phyloP scores from a whole-genome alignment of 2,888 invertebrate species.

The Ernsta delagoae region DNA sequence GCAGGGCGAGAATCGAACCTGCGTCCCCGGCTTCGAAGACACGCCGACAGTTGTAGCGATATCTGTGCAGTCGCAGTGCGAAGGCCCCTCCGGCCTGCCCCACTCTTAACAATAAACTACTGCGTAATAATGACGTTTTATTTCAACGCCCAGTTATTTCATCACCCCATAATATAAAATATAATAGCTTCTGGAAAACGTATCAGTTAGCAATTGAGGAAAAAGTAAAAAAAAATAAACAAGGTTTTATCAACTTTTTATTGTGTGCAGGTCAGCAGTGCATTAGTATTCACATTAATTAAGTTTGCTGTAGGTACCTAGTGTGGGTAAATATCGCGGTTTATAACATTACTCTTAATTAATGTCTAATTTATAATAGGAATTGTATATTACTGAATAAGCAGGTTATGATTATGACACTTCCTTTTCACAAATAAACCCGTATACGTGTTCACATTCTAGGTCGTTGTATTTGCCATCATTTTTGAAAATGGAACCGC shows the following conservation, averaged over 20 bases:
- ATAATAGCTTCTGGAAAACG: no score
- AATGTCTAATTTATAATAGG: no score
- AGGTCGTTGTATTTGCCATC: slow-evolving; percentile 63
- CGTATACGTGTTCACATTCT: neutral
- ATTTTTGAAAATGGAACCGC: slow-evolving; percentile 59
- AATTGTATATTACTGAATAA: no score
- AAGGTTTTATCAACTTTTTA: no score
- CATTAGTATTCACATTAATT: no score
- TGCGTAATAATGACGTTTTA: slow-evolving; percentile 64
- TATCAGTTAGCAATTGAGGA: no score
- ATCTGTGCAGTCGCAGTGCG: slow-evolving; percentile 52
- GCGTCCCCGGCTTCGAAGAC: slow-evolving; percentile 7
- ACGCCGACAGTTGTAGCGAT: slow-evolving; percentile 46
- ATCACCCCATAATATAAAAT: no score
- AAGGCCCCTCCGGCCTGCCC: slow-evolving; percentile 60
- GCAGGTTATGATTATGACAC: neutral
- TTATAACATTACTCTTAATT: no score
- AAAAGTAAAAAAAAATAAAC: no score
- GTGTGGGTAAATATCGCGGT: no score
- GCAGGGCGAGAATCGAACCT: slow-evolving; percentile 6
- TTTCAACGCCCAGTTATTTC: slow-evolving; percentile 9
- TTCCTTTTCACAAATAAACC: slow-evolving; percentile 9
- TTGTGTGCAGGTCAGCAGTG: no score
- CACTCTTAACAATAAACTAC: slow-evolving; percentile 81
- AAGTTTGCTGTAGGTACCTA: no score